phyloP scores from a whole-genome alignment of 2,888 invertebrate species.

The Erynnis tages region DNA sequence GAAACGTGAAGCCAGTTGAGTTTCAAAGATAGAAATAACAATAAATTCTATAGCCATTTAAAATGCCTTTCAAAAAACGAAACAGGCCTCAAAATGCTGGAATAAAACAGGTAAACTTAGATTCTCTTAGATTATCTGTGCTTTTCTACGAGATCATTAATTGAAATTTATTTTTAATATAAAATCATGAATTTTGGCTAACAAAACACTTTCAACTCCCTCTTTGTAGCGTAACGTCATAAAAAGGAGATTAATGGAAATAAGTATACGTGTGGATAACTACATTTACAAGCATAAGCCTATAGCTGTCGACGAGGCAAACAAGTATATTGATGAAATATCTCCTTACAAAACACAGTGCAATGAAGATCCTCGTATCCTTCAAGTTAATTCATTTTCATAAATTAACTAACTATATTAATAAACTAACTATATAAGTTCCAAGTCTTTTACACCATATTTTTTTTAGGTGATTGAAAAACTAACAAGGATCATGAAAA shows the following conservation, averaged over 20 bases:
- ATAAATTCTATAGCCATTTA: constrained; percentile 8
- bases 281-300: constrained; percentile 51
- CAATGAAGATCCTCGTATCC: constrained; percentile 40
- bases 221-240: not conserved
- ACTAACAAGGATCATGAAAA: constrained; percentile 39
- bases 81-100: not conserved
- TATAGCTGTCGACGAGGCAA: constrained; percentile 47
- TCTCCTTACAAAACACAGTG: constrained; percentile 41
- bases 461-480: constrained; percentile 58
- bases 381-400: constrained; percentile 51
- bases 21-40: too few relatives aligned
- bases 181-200: too few relatives aligned
- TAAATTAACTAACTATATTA: not conserved
- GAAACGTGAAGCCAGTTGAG: too few relatives aligned
- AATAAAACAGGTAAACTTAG: not conserved
- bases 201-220: too few relatives aligned
- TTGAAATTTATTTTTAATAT: too few relatives aligned
- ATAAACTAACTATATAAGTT: not conserved
- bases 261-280: constrained; percentile 54
- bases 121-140: too few relatives aligned
- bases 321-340: constrained; percentile 47
- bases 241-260: constrained; percentile 46
- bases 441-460: not conserved
- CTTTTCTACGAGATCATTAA: too few relatives aligned
- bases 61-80: constrained; percentile 9